Evolutionary conservation across 2,113 vertebrate species (phyloP).

Genomic region (Scomber colias): DNA sequence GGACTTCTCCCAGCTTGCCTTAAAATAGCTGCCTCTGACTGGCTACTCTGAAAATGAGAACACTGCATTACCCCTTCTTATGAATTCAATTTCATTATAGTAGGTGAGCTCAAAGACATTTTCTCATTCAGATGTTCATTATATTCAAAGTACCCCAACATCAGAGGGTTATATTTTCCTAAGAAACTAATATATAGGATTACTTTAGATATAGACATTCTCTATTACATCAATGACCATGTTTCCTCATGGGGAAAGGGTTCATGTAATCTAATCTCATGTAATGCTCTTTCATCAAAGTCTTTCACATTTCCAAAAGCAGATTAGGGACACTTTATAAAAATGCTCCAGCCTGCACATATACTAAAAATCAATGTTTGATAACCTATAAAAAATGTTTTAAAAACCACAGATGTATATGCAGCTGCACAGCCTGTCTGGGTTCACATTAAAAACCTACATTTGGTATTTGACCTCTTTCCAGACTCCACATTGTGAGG

Average conservation of each 20-base stretch:
- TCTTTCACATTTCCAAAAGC: constrained; percentile 23
- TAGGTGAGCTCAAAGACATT: background rate
- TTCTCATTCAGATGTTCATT: background rate
- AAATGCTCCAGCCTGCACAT: constrained; percentile 2
- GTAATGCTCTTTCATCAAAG: constrained; percentile 42
- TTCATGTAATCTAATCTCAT: constrained; percentile 47
- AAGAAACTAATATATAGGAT: too few relatives aligned
- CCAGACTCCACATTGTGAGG: background rate
- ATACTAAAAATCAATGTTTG: background rate
- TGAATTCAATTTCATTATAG: background rate
- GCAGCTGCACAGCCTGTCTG: background rate
- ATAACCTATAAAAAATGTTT: background rate
- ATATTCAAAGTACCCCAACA: background rate
- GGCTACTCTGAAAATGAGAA: background rate
- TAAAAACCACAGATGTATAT: background rate
- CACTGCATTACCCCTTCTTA: background rate
- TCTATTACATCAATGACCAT: constrained; percentile 9
- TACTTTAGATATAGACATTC: background rate
- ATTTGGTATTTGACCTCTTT: constrained; percentile 17
- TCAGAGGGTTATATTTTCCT: background rate
- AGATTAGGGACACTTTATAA: constrained; percentile 20
- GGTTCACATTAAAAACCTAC: constrained; percentile 13
- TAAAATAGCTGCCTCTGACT: background rate
- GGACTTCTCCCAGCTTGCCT: background rate
- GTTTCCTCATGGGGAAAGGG: constrained; percentile 1